Base-by-base conservation (phyloP, 2,888 invertebrate genomes). In the Magallana nippona region DNA sequence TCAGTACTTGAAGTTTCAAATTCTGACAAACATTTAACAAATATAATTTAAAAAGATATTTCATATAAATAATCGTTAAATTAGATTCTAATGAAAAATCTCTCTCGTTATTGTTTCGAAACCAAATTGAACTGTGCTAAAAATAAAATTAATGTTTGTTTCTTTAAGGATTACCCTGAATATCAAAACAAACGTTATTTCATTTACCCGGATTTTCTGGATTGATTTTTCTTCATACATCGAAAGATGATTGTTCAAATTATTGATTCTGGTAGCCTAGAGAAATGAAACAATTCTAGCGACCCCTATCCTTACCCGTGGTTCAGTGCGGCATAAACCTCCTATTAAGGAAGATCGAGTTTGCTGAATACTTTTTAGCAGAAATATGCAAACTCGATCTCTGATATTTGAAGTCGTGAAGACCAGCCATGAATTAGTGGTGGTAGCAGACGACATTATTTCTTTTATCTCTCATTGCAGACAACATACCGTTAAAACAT, bases 221-320 rank as follows among this genome's bases (percentile, higher is more conserved):
- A 71, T 71, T 32, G 71, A 71, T 71, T 32, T 13, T 71, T 71
- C 71, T 27, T 71, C 71, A 13, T 71, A 71, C 71, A 15, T 22
- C 27, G 71, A 71, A 27, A 44, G 44, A 71, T 71, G 32, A 71
- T 71, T 71, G 71, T 71, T 71, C 10, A 71, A 63, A 71, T 71
- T 15, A 71, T 71, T 32, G 71, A 71, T 71, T 27, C 27, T 22
- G 13, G 71, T 71, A 71, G 71, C 27, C 32, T 71, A 71, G 22
- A 27, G 71, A 71, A 71, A 71, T 71, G 71, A 71, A 71, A 71
- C 71, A 71, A 71, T 71, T 71, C 32, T 71, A 22, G 32, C 71
- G 71, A 71, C 22, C 71, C 13, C 19, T 27, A 71, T 71, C 27
- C 60, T 19, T 60, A 60, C 71, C 71, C 27, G 32, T 27, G 32